These are phyloP conservation scores for Poliocrania exsul DNA, from an alignment of 2,797 vertebrate species.

Conservation along the genomic window DNA sequence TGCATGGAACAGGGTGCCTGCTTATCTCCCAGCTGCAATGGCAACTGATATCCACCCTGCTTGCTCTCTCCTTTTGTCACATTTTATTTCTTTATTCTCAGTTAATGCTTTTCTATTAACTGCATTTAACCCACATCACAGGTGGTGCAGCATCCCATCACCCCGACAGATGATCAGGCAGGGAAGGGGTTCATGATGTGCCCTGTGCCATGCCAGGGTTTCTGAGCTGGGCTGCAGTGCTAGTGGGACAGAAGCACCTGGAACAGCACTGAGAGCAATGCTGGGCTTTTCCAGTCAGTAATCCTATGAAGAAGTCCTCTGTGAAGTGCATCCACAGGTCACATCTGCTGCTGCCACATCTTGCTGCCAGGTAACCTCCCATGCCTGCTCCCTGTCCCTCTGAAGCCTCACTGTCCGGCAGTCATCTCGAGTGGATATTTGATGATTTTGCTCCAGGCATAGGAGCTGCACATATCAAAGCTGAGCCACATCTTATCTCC, in stretches of 20 bases:
- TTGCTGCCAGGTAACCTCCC: background rate
- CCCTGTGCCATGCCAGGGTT: fast-evolving
- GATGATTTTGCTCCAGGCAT: background rate
- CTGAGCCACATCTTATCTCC: background rate
- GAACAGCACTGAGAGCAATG: background rate
- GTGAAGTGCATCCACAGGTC: background rate
- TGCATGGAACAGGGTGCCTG: background rate
- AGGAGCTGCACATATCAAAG: background rate
- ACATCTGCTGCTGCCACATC: background rate
- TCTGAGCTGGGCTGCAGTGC: background rate
- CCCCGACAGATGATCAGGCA: background rate
- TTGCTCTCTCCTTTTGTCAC: background rate
- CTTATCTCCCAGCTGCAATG: background rate
- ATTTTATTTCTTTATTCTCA: background rate
- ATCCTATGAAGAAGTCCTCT: background rate
- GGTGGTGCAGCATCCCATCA: background rate
- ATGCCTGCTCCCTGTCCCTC: background rate
- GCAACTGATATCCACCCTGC: background rate
- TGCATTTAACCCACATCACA: background rate
- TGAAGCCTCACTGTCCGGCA: fast-evolving
- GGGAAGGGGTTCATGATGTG: background rate
- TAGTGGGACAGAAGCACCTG: fast-evolving
- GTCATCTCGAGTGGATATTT: background rate
- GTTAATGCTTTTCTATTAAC: background rate
- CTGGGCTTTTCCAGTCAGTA: fast-evolving